Base-by-base conservation (phyloP, 2,113 vertebrate species). In the Mormoops blainvillei region DNA sequence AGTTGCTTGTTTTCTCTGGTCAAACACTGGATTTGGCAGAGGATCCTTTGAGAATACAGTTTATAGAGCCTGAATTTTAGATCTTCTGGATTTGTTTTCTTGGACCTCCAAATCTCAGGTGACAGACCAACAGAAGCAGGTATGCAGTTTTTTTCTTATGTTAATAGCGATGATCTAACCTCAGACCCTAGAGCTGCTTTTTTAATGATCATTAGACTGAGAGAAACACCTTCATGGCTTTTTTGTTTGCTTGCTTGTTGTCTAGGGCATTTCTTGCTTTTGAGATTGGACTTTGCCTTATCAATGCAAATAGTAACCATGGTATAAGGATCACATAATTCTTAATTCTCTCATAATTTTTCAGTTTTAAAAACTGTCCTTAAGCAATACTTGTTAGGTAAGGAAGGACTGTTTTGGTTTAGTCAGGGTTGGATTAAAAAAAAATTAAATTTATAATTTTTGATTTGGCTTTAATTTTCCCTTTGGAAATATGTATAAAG, bases 331-430 rank as follows among this genome's bases (percentile, higher is more conserved):
- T 43, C 77, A 87, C 20, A 58, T 31, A 78, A 50, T 94, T 90
- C 45, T 92, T 94, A 38, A 87, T 90, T 89, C 24, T 96, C 20
- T 88, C 28, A 94, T 61, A 78, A 13, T 87, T 94, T 67, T 96
- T 70, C 15, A 84, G 20, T 78, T 28, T 63, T 80, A 95, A 89
- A 67, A 89, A 96, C 80, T 73, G 74, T 89, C 4, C 54, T 63
- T 41, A 81, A 73, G 41, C 19, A 88, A 16, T 58, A 13, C 0
- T 80, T 89, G 0, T 70, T 70, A 43, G 89, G 11, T 56, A 65
- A 86, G 50, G 77, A 89, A 87, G 38, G 36, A 70, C 11, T 43
- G 20, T 92, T 94, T 89, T 43, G 58, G 26, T 76, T 94, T 97
- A 38, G 84, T 74, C 31, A 73, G n/a, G 20, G 2, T 65, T 96